A percentile compares a stretch with the other conserved stretches of the same genome.
phyloP scores from a whole-genome alignment of 2,888 invertebrate genomes.

The Bugulina stolonifera region DNA sequence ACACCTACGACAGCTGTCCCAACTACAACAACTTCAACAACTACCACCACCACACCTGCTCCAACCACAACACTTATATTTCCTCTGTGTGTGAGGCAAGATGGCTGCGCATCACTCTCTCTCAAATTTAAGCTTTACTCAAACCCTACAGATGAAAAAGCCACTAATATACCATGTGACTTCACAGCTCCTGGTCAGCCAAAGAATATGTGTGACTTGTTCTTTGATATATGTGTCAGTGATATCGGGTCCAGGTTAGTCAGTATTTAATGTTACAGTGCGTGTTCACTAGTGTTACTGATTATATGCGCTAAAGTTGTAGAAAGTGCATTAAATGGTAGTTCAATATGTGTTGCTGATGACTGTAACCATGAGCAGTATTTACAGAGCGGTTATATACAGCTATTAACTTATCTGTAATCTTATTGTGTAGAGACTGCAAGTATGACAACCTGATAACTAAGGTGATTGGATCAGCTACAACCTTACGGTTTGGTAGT shows the following conservation, averaged over 20 bases:
- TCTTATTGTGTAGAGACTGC: not conserved
- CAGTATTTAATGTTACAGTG: no score
- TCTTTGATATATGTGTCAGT: constrained; percentile 19
- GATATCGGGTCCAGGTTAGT: not conserved
- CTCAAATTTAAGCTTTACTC: not conserved
- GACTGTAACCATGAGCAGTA: no score
- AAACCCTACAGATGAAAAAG: constrained; percentile 21
- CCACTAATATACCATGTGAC: constrained; percentile 8
- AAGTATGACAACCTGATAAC: not conserved
- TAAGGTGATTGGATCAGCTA: not conserved
- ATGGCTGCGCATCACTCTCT: not conserved
- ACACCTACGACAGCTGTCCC: not conserved
- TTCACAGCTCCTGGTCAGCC: constrained; percentile 7
- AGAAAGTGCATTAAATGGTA: no score
- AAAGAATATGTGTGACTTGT: constrained; percentile 3
- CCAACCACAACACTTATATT: not conserved
- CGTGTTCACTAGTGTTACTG: no score
- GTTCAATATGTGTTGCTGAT: no score
- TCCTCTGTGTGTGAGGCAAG: not conserved
- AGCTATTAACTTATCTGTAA: no score
- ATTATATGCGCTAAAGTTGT: no score
- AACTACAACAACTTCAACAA: not conserved
- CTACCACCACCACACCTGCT: not conserved
- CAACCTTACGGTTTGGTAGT: not conserved
- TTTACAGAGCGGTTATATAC: no score